Conservation (phyloP, 2,888 invertebrate genomes). For the Hemicrepidius hirtus region DNA sequence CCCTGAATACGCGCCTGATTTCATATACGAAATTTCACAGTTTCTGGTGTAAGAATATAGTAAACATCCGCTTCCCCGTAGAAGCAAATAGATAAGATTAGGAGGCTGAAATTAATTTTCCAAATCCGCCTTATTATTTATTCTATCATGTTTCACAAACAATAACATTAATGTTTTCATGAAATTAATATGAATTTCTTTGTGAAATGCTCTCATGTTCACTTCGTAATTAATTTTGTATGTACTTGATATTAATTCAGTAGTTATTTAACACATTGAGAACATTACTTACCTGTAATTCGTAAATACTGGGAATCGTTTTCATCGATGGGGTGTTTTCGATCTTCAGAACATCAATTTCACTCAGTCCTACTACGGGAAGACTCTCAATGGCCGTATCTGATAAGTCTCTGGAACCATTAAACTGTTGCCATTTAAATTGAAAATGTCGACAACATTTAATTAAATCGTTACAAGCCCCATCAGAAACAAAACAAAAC, state of each 20-base stretch:
- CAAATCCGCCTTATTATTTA: no score
- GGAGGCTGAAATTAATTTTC: no score
- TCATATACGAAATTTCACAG: no score
- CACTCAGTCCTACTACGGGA: constrained; percentile 83
- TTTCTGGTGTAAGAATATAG: no score
- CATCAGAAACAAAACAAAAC: constrained; percentile 9
- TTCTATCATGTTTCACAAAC: no score
- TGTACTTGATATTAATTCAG: no score
- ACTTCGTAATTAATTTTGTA: no score
- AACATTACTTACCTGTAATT: constrained; percentile 78
- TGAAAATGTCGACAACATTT: constrained; percentile 23
- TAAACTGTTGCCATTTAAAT: constrained; percentile 57
- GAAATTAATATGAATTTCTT: no score
- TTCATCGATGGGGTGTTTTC: constrained; percentile 84
- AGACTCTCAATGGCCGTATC: constrained; percentile 83
- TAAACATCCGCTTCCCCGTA: not conserved
- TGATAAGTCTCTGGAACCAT: constrained; percentile 84
- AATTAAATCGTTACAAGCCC: constrained; percentile 17
- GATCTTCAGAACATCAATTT: constrained; percentile 82
- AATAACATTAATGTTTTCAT: no score
- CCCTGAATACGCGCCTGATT: no score
- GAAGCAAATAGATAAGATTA: not conserved
- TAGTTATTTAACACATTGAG: no score
- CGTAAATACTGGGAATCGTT: constrained; percentile 88
- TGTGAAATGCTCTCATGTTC: no score